Percentiles rank a stretch among this genome's conserved stretches.
These are phyloP conservation scores for Poecilia picta DNA, from an alignment of 2,797 vertebrate species.

Conservation along the genomic window DNA sequence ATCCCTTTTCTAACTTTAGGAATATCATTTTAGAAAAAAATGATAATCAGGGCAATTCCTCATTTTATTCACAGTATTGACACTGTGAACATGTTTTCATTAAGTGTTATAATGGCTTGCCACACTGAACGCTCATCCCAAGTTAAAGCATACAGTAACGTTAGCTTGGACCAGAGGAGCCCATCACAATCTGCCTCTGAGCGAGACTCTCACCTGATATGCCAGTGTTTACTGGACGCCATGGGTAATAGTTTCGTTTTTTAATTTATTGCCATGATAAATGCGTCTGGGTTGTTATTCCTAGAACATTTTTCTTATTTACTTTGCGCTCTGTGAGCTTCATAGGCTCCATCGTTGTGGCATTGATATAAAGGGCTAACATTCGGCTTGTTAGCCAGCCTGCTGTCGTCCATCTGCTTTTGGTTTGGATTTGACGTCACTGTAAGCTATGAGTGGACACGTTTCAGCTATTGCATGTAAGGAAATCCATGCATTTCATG, in stretches of 20 bases:
- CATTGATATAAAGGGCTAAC: slow-evolving; percentile 60
- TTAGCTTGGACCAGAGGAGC: slow-evolving; percentile 35
- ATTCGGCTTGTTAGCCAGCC: slow-evolving; percentile 44
- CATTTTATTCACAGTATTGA: background rate
- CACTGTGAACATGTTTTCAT: background rate
- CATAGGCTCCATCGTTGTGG: slow-evolving; percentile 33
- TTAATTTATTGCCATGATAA: slow-evolving; percentile 17
- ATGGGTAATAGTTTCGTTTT: slow-evolving; percentile 71
- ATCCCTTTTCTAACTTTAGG: background rate
- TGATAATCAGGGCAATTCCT: background rate
- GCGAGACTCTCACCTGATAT: slow-evolving; percentile 57
- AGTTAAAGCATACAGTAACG: slow-evolving; percentile 53
- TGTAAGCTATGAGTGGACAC: background rate
- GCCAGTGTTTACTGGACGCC: slow-evolving; percentile 62
- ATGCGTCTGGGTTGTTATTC: slow-evolving; percentile 3
- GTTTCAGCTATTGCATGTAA: background rate
- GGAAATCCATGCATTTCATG: background rate
- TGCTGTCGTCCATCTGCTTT: slow-evolving; percentile 11
- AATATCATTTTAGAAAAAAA: background rate
- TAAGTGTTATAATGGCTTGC: background rate
- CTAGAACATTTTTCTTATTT: slow-evolving; percentile 10
- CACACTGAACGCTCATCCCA: slow-evolving; percentile 27
- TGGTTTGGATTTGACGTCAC: background rate
- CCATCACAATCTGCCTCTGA: slow-evolving; percentile 33
- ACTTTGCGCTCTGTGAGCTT: slow-evolving; percentile 23